These are phyloP conservation scores for Passer montanus DNA, from an alignment of 2,113 vertebrate genomes.

Conservation along the genomic window DNA sequence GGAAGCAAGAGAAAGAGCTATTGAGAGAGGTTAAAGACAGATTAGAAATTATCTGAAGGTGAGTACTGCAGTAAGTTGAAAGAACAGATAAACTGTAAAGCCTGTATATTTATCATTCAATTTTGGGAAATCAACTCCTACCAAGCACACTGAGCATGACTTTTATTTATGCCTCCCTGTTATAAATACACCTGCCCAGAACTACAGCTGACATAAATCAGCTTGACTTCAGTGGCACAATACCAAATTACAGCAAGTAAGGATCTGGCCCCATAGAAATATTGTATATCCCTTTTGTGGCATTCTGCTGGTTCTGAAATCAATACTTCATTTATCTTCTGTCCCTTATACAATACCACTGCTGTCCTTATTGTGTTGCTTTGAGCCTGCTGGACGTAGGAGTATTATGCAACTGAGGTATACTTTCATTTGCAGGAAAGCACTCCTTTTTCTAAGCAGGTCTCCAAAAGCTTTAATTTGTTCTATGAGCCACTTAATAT, in stretches of 20 bases:
- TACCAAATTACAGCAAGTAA: background rate
- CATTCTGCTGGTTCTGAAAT: conserved; percentile 17
- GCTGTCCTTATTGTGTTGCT: background rate
- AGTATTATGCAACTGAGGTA: background rate
- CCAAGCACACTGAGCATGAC: background rate
- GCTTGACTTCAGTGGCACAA: background rate
- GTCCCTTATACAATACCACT: background rate
- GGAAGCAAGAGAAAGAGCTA: background rate
- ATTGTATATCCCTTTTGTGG: background rate
- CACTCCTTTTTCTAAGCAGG: background rate
- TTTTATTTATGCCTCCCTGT: background rate
- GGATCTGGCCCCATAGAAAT: conserved; percentile 4
- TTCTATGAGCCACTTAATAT: background rate
- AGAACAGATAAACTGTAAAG: background rate
- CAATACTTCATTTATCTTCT: conserved; percentile 34
- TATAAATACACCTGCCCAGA: background rate
- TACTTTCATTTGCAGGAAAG: background rate
- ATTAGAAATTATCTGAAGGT: background rate
- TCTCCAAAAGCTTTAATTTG: background rate
- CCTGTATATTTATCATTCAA: background rate
- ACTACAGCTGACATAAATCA: conserved; percentile 26
- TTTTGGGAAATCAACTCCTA: background rate
- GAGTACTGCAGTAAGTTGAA: background rate
- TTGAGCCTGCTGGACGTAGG: background rate
- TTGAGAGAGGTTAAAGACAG: background rate